A percentile compares a stretch with the other conserved stretches of the same genome.
These are phyloP conservation scores for Phymorhynchus buccinoides DNA, from an alignment of 1,140 invertebrate species.

Conservation along the genomic window DNA sequence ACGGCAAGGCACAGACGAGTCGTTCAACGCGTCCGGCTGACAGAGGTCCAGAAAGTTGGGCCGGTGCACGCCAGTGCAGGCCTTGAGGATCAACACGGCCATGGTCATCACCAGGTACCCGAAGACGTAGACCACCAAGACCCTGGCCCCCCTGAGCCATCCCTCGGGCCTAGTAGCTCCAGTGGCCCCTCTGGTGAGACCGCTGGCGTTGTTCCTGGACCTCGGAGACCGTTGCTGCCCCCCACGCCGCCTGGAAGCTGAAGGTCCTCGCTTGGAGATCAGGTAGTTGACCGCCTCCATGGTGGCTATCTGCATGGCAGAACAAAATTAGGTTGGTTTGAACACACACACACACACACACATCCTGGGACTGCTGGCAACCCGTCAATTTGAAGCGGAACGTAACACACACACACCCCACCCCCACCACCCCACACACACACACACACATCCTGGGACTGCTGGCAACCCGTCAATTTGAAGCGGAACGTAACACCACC, in stretches of 20 bases:
- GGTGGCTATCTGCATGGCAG: not conserved
- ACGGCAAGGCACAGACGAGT: not conserved
- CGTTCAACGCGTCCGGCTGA: not conserved
- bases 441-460: too few relatives aligned
- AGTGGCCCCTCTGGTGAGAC: not conserved
- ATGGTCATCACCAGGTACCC: not conserved
- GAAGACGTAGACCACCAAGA: not conserved
- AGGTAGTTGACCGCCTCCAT: not conserved
- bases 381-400: too few relatives aligned
- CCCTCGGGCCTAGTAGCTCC: too few relatives aligned
- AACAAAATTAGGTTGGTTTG: not conserved
- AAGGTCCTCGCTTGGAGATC: not conserved
- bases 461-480: too few relatives aligned
- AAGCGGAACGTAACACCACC: too few relatives aligned
- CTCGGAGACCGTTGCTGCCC: too few relatives aligned
- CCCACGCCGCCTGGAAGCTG: too few relatives aligned
- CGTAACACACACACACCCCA: too few relatives aligned
- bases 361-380: too few relatives aligned
- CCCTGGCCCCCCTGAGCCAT: not conserved
- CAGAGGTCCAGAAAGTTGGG: not conserved
- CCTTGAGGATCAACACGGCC: not conserved
- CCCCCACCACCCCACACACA: too few relatives aligned
- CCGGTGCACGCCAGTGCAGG: not conserved
- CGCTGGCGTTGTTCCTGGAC: not conserved
- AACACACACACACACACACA: too few relatives aligned